phyloP scores from a whole-genome alignment of 2,797 vertebrate species.

The Diglossa cyanea region DNA sequence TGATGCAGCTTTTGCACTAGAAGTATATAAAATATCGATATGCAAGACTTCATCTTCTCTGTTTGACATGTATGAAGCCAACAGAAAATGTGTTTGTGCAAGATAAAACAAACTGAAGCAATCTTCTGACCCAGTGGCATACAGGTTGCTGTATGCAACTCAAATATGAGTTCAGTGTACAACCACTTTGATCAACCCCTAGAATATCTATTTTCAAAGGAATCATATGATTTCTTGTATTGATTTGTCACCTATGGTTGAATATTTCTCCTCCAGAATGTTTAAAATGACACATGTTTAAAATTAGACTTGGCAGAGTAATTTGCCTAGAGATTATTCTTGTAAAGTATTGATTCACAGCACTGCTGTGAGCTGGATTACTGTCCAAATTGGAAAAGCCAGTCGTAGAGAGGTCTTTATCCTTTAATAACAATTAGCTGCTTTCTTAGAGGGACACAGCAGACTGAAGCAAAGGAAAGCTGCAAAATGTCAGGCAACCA shows the following conservation, averaged over 20 bases:
- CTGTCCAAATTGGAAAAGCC: conserved; percentile 89
- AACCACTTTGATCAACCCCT: neutral
- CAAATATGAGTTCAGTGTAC: neutral
- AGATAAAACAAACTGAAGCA: neutral
- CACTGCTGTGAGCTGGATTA: conserved; percentile 79
- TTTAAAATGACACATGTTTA: conserved; percentile 63
- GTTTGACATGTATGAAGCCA: neutral
- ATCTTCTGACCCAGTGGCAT: neutral
- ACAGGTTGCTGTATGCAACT: neutral
- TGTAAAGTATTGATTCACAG: conserved; percentile 73
- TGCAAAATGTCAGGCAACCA: conserved; percentile 32
- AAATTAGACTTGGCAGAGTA: conserved; percentile 68
- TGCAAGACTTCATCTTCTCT: neutral
- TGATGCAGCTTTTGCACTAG: neutral
- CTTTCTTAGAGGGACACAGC: conserved; percentile 76
- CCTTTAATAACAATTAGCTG: conserved; percentile 89
- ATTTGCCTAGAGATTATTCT: conserved; percentile 66
- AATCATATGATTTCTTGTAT: conserved; percentile 8
- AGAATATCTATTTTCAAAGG: neutral
- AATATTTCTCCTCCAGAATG: conserved; percentile 53
- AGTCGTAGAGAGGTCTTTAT: conserved; percentile 87
- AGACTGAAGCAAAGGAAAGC: conserved; percentile 50
- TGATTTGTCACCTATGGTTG: conserved; percentile 44
- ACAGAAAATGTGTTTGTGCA: neutral
- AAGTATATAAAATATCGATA: neutral